Conservation (phyloP, 1,140 invertebrate genomes). For the Idris sp. region DNA sequence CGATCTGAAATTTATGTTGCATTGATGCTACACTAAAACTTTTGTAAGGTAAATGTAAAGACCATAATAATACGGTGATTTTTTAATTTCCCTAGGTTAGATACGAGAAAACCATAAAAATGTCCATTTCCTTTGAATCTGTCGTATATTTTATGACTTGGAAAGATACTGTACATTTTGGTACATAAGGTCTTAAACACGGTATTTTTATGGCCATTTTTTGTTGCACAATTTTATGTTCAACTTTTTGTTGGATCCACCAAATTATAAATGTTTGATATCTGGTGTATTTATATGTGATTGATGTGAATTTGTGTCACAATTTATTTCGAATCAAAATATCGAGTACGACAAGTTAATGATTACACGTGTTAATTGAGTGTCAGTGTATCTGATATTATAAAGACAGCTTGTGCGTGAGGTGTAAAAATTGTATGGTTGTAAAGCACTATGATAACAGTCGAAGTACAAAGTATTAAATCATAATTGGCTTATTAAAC, state of each 20-base stretch:
- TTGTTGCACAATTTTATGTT: no score
- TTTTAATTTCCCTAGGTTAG: constrained; percentile 56
- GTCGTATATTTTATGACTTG: constrained; percentile 31
- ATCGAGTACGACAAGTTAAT: constrained; percentile 22
- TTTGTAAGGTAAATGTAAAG: constrained; percentile 47
- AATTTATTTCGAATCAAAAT: constrained; percentile 9
- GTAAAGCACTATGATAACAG: constrained; percentile 26
- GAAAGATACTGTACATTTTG: constrained; percentile 22
- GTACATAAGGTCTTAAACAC: constrained; percentile 9
- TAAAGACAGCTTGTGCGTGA: constrained; percentile 18
- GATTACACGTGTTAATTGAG: constrained; percentile 37
- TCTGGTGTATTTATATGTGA: constrained; percentile 13
- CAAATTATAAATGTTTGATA: constrained; percentile 1
- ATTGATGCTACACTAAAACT: constrained; percentile 35
- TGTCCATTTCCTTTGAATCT: constrained; percentile 35
- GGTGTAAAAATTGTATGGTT: constrained; percentile 16
- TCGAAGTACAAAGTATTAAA: constrained; percentile 39
- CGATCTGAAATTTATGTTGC: constrained; percentile 53
- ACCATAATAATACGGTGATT: constrained; percentile 53
- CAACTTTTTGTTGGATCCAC: constrained; percentile 5
- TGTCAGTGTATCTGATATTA: constrained; percentile 32
- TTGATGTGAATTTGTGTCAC: neutral
- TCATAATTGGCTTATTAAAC: constrained; percentile 33
- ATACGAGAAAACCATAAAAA: constrained; percentile 46
- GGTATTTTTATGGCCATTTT: constrained; percentile 35